Conservation (phyloP, 1,140 invertebrate genomes). For the Nasonia vitripennis region DNA sequence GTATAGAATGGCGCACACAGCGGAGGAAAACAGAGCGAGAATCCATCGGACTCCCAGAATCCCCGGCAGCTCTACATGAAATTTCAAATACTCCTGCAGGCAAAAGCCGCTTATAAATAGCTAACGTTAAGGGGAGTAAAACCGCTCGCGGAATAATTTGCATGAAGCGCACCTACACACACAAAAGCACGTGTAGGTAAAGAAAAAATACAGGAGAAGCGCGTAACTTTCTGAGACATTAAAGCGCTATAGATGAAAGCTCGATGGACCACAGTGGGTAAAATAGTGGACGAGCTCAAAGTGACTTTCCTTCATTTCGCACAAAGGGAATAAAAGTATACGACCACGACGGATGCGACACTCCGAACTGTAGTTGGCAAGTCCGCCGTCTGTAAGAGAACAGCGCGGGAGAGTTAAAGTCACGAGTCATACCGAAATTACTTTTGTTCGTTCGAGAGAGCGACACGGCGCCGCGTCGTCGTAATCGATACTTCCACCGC, state of each 20-base stretch:
- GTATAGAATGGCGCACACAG: neutral
- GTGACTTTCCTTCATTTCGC: neutral
- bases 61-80: neutral
- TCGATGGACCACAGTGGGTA: neutral
- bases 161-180: too few species aligned
- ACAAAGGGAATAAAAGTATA: neutral
- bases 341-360: neutral
- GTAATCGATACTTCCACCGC: slow-evolving; percentile 23
- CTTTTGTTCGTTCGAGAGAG: slow-evolving; percentile 25
- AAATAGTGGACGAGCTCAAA: neutral
- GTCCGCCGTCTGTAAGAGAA: neutral
- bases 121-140: neutral
- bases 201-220: too few species aligned
- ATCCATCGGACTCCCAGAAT: neutral
- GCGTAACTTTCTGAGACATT: too few species aligned
- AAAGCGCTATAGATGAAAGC: too few species aligned
- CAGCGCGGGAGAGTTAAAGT: neutral
- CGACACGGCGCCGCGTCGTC: neutral
- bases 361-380: slow-evolving; percentile 9
- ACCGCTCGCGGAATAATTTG: too few species aligned
- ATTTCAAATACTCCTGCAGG: neutral
- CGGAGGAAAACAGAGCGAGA: too few species aligned
- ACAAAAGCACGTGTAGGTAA: too few species aligned
- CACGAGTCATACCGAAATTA: slow-evolving; percentile 24
- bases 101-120: neutral